phyloP scores from a whole-genome alignment of 2,797 vertebrate species.

The Tauraco hartlaubi region DNA sequence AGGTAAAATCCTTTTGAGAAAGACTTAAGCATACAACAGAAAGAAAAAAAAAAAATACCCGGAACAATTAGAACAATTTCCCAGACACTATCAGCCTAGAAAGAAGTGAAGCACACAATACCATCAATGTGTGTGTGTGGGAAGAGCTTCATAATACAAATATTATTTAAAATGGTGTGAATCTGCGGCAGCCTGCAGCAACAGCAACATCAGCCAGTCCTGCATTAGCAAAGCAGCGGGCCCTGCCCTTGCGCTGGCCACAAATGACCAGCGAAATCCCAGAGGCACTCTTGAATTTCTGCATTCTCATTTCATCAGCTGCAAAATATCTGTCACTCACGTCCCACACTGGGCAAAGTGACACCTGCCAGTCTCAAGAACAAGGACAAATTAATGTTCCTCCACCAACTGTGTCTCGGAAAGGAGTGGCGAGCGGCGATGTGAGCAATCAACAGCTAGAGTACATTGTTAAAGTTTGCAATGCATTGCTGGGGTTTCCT shows the following conservation, averaged over 20 bases:
- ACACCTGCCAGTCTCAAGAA: constrained; percentile 98
- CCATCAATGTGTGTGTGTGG: constrained; percentile 25
- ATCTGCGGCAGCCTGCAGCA: constrained; percentile 85
- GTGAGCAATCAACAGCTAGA: constrained; percentile 63
- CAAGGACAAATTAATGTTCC: constrained; percentile 88
- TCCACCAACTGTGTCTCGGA: constrained; percentile 74
- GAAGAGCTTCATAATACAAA: constrained; percentile 68
- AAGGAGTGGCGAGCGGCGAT: constrained; percentile 57
- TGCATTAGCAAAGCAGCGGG: constrained; percentile 84
- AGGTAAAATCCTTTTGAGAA: constrained; percentile 66
- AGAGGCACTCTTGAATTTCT: constrained; percentile 95
- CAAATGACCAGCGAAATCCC: constrained; percentile 97
- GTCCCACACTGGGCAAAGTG: constrained; percentile 88
- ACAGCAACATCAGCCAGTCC: constrained; percentile 77
- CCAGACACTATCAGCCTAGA: constrained; percentile 9
- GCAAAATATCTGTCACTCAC: constrained; percentile 90
- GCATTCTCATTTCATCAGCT: constrained; percentile 92
- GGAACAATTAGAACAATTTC: constrained; percentile 74
- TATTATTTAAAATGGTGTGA: constrained; percentile 72
- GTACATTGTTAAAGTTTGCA: constrained; percentile 76
- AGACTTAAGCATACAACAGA: constrained; percentile 7
- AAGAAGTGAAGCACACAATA: constrained; percentile 41
- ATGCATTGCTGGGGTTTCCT: constrained; percentile 64
- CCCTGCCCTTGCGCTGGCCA: constrained; percentile 91
- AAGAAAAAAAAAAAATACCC: neutral